Evolutionary conservation across 2,797 vertebrate genomes (phyloP).

Genomic region (Psittacula echo): DNA sequence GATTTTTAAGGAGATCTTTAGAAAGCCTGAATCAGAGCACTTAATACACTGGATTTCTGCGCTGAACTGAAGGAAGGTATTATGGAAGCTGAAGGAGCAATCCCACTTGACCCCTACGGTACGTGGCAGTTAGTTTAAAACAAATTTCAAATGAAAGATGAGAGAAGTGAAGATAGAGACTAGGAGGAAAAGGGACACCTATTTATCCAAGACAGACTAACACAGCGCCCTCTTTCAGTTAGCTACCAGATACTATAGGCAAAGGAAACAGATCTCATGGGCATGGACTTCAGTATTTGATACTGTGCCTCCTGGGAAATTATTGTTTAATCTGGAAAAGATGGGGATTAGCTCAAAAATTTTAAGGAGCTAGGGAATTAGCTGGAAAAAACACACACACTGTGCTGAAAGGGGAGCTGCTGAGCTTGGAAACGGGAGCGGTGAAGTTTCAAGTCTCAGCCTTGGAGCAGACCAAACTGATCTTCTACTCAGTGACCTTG

Average conservation of each 20-base stretch:
- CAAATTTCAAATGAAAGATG: not conserved
- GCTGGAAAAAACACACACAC: not conserved
- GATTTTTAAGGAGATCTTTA: not conserved
- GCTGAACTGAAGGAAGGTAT: not conserved
- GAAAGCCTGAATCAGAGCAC: not conserved
- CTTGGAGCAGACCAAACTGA: not conserved
- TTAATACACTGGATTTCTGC: not conserved
- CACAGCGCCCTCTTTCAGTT: not conserved
- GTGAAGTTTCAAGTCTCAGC: not conserved
- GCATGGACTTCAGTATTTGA: not conserved
- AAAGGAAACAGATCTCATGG: not conserved
- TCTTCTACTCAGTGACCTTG: not conserved
- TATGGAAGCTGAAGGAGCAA: not conserved
- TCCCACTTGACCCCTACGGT: fast-evolving
- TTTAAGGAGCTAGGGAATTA: not conserved
- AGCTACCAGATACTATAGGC: not conserved
- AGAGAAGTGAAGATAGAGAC: not conserved
- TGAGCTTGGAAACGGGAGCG: not conserved
- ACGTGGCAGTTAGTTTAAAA: not conserved
- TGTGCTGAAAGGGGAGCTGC: not conserved
- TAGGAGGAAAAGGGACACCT: not conserved
- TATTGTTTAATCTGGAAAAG: not conserved
- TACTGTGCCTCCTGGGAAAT: not conserved
- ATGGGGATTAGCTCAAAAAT: not conserved
- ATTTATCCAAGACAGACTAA: not conserved